Base-by-base conservation (phyloP, 2,888 invertebrate genomes). In the Syritta pipiens region DNA sequence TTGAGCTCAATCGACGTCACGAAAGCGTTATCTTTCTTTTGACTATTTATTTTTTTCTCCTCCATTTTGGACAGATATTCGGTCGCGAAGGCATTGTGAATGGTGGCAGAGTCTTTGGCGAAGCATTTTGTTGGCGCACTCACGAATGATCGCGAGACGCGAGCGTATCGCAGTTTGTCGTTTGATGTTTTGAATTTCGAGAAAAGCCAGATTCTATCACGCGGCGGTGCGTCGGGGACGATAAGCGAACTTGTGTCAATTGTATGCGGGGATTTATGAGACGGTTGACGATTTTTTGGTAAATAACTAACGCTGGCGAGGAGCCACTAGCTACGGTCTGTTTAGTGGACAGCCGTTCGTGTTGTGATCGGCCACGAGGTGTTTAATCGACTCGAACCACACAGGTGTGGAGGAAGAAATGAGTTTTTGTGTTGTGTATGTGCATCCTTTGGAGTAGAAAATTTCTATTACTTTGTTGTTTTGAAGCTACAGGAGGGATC, bases 21-120 rank as follows among this genome's bases (percentile, higher is more conserved):
- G 71, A 71, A 71, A 77, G 69, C 59, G 40, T 59, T 75, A 49
- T 60, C 55, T 76, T 63, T 63, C 53, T 55, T 76, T 65, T 57
- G 49, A 55, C 49, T 76, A 20, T 65, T 63, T 59, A 51, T 81
- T 83, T 82, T 55, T n/a, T n/a, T n/a, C n/a, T n/a, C n/a, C n/a
- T n/a, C n/a, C n/a, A n/a, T n/a, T n/a, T n/a, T n/a, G n/a, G n/a
- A n/a, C 84, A 85, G 85, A 86, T 86, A 85, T 65, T 84, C 83
- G 83, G n/a, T n/a, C n/a, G n/a, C n/a, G n/a, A n/a, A 86, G 85
- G 84, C 84, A 59, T 85, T 85, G 81, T 82, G 84, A 72, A 85
- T 85, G 82, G 77, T 84, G 85, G 87, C 55, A 76, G 51, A 22
- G 24, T 63, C 32, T 42, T 57, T 37, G 62, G 19, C 30, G 55